Evolutionary conservation across 2,113 vertebrate species (phyloP), one percentile per base, ranked within the genome.

Genomic region (Uria aalge): DNA sequence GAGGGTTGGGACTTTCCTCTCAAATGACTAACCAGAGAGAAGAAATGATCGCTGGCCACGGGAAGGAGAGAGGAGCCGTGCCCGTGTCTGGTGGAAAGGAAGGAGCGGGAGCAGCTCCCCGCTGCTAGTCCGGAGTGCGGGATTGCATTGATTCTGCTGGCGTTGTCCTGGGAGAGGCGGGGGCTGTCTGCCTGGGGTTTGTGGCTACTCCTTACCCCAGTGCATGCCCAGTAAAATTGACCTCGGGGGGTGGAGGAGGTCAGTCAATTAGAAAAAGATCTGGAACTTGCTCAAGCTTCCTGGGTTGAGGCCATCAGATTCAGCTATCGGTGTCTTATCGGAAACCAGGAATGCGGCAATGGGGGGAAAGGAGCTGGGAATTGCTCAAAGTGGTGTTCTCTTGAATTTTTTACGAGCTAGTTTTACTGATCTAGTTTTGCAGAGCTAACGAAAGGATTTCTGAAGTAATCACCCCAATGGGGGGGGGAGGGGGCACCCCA

Each of bases 221-320:
- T 8, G 50, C 6, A 0, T 0, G 4, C 18, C 43, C 21, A 50
- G 20, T 15, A 13, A 34, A 43, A 66, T 4, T 24, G n/a, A 82
- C 15, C 23, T 64, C 14, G 2, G 23, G 15, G 19, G 3, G 18
- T 5, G 15, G 29, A 57, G 66, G 34, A 79, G n/a, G 14, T 40
- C 62, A 63, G 32, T 17, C 9, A 10, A 7, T 40, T 29, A 45
- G 60, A 29, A 63, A 3, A 71, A 24, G 24, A 18, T 18, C 22
- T 63, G 41, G 63, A 52, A 60, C 3, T 78, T 23, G 9, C 0
- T 81, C 57, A 38, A 32, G 19, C 71, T 84, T 26, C 12, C n/a
- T 77, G 73, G 38, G 15, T 15, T n/a, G 60, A 50, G 26, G 32
- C 55, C 45, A 11, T 68, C 45, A 38, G 27, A 16, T 43, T 43